Conservation (phyloP, 2,888 invertebrate genomes). For the Dicyrtomina minuta region DNA sequence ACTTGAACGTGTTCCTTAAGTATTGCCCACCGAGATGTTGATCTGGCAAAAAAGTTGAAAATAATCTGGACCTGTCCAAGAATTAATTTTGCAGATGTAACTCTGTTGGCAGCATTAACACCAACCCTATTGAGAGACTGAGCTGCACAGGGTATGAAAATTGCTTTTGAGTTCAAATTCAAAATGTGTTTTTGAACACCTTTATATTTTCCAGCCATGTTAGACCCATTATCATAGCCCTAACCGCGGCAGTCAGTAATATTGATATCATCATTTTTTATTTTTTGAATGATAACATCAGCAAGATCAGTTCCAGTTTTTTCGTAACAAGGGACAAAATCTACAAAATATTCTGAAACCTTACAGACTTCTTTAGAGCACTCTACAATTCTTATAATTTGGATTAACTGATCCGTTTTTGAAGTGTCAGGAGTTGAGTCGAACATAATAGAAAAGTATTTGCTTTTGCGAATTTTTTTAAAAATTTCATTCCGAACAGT, state of each 20-base stretch:
- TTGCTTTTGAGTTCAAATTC: not conserved
- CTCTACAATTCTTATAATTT: no score
- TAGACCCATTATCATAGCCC: conserved; percentile 12
- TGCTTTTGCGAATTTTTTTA: not conserved
- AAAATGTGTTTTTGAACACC: conserved; percentile 5
- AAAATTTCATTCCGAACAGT: not conserved
- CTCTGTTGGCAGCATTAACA: no score
- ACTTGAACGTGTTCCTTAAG: not conserved
- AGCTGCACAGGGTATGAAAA: not conserved
- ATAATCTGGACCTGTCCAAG: no score
- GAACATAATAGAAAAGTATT: no score
- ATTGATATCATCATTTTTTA: no score
- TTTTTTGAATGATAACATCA: no score
- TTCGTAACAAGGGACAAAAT: not conserved
- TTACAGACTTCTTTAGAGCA: not conserved
- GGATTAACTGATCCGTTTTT: conserved; percentile 4
- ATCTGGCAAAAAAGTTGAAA: conserved; percentile 1
- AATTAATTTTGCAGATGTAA: not conserved
- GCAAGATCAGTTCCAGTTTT: conserved; percentile 5
- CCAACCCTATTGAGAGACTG: no score
- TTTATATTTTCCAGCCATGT: conserved; percentile 1
- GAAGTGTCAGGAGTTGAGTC: no score
- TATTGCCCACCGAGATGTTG: not conserved
- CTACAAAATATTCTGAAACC: conserved; percentile 8
- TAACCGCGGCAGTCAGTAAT: conserved; percentile 2